Base-by-base conservation (phyloP, 1,140 invertebrate genomes). In the Drosophila lowei region DNA sequence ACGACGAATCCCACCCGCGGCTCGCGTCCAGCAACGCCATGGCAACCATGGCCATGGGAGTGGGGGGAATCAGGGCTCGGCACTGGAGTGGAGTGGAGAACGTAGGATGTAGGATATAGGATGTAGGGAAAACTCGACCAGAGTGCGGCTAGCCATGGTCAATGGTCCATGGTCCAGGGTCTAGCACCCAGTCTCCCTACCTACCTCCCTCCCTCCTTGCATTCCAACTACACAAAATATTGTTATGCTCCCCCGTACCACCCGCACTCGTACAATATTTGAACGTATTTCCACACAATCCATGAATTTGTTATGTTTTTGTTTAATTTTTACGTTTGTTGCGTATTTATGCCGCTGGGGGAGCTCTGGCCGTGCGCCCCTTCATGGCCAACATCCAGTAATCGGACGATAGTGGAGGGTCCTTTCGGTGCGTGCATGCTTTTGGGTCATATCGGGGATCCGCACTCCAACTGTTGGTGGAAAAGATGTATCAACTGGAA, bases 241-340 rank as follows among this genome's bases (percentile, higher is more conserved):
- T 64, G 56, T 47, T 47, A 47, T 60, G 42, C 18, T 30, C 25
- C 34, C 34, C 48, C 42, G n/a, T n/a, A 8, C 15, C 15, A 8
- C 11, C 34, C 34, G 2, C 1, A 4, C 34, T 4, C 34, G 34
- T 5, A 1, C 34, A 13, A 13, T 38, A 34, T 34, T 11, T 34
- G 9, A 9, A 9, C 30, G 30, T 34, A 11, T 9, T 7, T n/a
- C 48, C 48, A 65, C 42, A 70, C 57, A 52, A 54, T 18, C 30
- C 25, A 57, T 68, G 52, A 59, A 61, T 64, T 81, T 74, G 62
- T 64, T 83, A 60, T 66, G 49, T 66, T 84, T 83, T 84, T 84
- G 70, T 79, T 79, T 67, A 73, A 68, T 81, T 58, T 81, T 76
- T 83, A 65, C 44, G 52, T 71, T 77, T 81, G 72, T 77, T 81